Evolutionary conservation across 2,888 invertebrate species (phyloP).

Genomic region (Trissolcus japonicus): DNA sequence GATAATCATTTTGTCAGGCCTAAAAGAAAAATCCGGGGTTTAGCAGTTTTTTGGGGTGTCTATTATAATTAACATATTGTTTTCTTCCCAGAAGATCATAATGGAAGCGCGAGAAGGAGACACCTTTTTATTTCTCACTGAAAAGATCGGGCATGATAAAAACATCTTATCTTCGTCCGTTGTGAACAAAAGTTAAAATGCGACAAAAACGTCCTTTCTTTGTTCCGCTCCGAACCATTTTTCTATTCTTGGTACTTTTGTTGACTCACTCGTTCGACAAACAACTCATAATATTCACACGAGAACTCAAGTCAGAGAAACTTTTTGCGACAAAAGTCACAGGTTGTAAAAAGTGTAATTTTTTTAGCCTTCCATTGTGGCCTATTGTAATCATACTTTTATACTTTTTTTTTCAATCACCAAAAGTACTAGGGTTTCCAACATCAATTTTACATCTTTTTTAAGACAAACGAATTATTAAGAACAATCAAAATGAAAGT

Average conservation of each 20-base stretch:
- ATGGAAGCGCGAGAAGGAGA: conserved; percentile 8
- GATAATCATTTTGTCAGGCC: not conserved
- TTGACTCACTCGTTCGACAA: conserved; percentile 2
- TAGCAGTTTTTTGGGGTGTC: not conserved
- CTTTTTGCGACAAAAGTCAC: not conserved
- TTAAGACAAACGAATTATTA: no score
- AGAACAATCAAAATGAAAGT: no score
- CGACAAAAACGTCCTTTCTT: conserved; percentile 8
- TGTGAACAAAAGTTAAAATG: conserved; percentile 8
- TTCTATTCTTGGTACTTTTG: conserved; percentile 4
- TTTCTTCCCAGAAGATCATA: not conserved
- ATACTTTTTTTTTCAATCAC: no score
- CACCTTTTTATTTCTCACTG: conserved; percentile 6
- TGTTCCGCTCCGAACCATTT: conserved; percentile 2
- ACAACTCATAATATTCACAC: conserved; percentile 2
- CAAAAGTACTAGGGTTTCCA: no score
- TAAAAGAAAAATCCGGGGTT: not conserved
- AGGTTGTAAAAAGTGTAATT: not conserved
- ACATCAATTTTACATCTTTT: no score
- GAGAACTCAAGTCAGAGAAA: not conserved
- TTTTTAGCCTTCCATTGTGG: no score
- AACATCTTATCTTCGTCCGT: conserved; percentile 15
- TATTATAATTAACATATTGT: not conserved
- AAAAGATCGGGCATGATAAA: not conserved
- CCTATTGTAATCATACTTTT: no score